Base-by-base conservation (phyloP, 1,140 invertebrate genomes). In the Diabrotica undecimpunctata region DNA sequence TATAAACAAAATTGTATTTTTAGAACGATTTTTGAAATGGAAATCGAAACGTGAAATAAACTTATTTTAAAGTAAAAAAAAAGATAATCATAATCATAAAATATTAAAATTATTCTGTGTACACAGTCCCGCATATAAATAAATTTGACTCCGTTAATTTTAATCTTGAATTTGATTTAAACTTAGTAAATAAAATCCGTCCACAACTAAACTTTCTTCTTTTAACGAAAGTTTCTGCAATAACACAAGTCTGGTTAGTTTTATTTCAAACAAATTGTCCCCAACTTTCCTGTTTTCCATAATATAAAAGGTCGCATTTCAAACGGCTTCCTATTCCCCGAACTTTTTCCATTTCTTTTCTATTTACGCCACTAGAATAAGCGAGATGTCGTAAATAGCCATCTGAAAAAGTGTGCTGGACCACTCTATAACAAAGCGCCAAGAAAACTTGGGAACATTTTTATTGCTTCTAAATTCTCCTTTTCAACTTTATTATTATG, bases 221-320 rank as follows among this genome's bases (percentile, higher is more conserved):
- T n/a, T n/a, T n/a, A 46, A 46, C 41, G n/a, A 46, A 62, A 54
- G 46, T 53, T 53, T 46, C 46, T 11, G 55, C 51, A 66, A 61
- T 65, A 60, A 51, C 50, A 13, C 66, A 50, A 50, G 37, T 12
- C 58, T 38, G 25, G 46, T 60, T 50, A 60, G 58, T 60, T 60
- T 60, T 60, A 60, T 60, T 60, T 60, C 58, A 51, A 60, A 60
- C 58, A 60, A 60, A 60, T 60, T 60, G 58, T 60, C 41, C 58
- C 46, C 38, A 60, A 60, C 58, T 60, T 60, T 60, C 58, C 58
- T 60, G 58, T 60, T 60, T 60, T 60, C 58, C 58, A 60, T 60
- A 60, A 60, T 60, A 60, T 60, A 51, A 60, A 60, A 60, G 38
- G 36, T 60, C 58, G 58, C 39, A 9, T 50, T 60, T 60, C 58